Conservation (phyloP, 2,797 vertebrate species). For the Galaxias olidus region DNA sequence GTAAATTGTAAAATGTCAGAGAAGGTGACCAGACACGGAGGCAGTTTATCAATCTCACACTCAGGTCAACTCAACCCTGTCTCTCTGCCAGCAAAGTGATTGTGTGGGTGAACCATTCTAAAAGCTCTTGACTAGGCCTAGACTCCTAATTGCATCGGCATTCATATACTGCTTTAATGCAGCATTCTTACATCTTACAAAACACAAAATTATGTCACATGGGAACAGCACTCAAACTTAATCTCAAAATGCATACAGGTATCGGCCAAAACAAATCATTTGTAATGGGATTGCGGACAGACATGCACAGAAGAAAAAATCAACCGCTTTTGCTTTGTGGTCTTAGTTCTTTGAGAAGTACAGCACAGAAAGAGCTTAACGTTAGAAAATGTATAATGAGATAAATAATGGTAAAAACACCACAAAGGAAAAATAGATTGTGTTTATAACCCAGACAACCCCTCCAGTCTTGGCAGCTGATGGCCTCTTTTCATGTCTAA, state of each 20-base stretch:
- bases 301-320: too few species aligned
- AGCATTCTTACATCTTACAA: not conserved
- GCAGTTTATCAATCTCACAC: not conserved
- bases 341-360: constrained; percentile 1
- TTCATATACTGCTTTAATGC: constrained; percentile 4
- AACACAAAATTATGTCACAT: not conserved
- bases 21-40: not conserved
- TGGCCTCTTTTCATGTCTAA: constrained; percentile 41
- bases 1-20: too few species aligned
- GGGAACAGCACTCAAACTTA: constrained; percentile 14
- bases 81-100: constrained; percentile 1
- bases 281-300: constrained; percentile 9
- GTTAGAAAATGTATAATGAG: not conserved
- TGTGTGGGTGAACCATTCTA: not conserved
- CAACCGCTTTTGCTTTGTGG: too few species aligned
- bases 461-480: constrained; percentile 27
- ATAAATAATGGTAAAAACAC: not conserved
- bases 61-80: not conserved
- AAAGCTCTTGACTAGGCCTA: not conserved
- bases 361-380: not conserved
- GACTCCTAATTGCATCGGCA: not conserved
- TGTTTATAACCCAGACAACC: constrained; percentile 39
- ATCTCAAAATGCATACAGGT: constrained; percentile 23
- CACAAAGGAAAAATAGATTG: not conserved
- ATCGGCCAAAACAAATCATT: constrained; percentile 44